Base-by-base conservation (phyloP, 2,888 invertebrate species). In the Rhamnusium bicolor region DNA sequence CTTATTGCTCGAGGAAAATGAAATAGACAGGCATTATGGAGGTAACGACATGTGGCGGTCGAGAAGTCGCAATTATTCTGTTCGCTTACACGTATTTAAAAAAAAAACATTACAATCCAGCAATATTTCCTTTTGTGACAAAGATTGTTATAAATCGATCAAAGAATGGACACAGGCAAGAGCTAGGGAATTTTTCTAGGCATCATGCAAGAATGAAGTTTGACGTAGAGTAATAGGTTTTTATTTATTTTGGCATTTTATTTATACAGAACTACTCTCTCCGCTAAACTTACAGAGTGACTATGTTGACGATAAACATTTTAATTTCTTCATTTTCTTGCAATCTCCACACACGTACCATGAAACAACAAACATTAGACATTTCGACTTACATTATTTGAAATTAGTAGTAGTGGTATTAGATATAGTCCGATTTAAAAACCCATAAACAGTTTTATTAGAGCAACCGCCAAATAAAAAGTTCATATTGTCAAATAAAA, bases 1-100 rank as follows among this genome's bases (percentile, higher is more conserved):
- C 72, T 73, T 71, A 58, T 27, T 16, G 70, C 61, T 47, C 61
- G 68, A 60, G 49, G 61, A 61, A 60, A 60, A 68, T 40, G 61
- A 49, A 67, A 56, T 46, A 56, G 49, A 47, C 51, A 27, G 46
- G 24, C 32, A 21, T 54, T 47, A 47, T 24, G 68, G 60, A 56
- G 62, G 62, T 47, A 49, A 47, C 62, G 47, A 62, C 63, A 63
- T 63, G 63, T 63, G 63, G 63, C 24, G 14, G 49, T 18, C 63
- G 63, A 63, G 63, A n/a, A 16, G 63, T n/a, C 21, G 62, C 49
- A 18, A 46, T 18, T 61, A 49, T 51, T 63, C 51, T 14, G 49
- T 51, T 24, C 49, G 14, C 49, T 63, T 51, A 27, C 49, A 21
- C 21, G 49, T 51, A 46, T 10, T 40, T 61, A 63, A 46, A 63